phyloP scores from a whole-genome alignment of 2,113 vertebrate genomes.

The Caretta caretta region DNA sequence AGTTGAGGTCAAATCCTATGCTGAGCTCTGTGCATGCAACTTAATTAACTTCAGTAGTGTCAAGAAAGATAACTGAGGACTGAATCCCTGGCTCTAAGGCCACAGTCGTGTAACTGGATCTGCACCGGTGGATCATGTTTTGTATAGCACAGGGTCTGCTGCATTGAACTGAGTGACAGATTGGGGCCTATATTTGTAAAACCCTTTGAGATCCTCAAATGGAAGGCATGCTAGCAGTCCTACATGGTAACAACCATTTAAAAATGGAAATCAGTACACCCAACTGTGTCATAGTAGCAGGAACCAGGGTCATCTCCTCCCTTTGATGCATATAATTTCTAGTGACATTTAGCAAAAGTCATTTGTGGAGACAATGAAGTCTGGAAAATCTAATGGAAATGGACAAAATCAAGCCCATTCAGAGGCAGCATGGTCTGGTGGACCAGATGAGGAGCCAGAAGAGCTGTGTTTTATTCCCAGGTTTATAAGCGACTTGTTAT shows the following conservation, averaged over 20 bases:
- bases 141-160: background rate
- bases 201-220: background rate
- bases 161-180: background rate
- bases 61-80: background rate
- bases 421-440: background rate
- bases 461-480: rapidly evolving
- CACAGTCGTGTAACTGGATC: background rate
- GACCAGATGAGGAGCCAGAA: rapidly evolving
- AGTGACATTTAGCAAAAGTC: background rate
- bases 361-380: background rate
- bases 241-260: background rate
- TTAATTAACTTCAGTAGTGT: background rate
- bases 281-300: background rate
- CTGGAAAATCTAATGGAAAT: background rate
- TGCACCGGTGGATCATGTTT: background rate
- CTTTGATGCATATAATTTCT: background rate
- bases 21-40: background rate
- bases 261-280: background rate
- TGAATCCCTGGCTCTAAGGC: background rate
- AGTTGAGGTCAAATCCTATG: background rate
- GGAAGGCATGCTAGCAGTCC: background rate
- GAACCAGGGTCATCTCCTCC: background rate
- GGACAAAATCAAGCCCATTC: background rate
- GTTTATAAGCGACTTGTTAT: background rate
- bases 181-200: background rate